Evolutionary conservation across 2,888 invertebrate genomes (phyloP).

Genomic region (Salpingus planirostris): DNA sequence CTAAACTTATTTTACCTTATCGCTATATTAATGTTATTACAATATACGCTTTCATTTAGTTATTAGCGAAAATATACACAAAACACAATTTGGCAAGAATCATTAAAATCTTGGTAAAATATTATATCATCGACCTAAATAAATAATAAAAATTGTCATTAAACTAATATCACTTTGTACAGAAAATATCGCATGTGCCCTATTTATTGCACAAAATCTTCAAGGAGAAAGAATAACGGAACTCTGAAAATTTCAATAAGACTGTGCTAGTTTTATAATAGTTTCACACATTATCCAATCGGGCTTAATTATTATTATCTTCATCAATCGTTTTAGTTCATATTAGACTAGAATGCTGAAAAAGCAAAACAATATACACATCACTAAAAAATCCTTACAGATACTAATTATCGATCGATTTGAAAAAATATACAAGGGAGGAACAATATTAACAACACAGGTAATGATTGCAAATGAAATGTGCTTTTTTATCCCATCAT

Average conservation of each 20-base stretch:
- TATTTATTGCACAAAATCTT: slow-evolving; percentile 17
- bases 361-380: slow-evolving; percentile 24
- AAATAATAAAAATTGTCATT: slow-evolving; percentile 11
- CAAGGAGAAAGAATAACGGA: no score
- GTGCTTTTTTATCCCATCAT: slow-evolving; percentile 21
- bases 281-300: no score
- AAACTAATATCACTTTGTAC: slow-evolving; percentile 30
- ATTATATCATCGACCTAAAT: not conserved
- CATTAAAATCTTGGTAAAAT: not conserved
- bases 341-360: slow-evolving; percentile 24
- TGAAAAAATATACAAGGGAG: slow-evolving; percentile 23
- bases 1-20: not conserved
- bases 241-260: slow-evolving; percentile 10
- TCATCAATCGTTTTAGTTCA: slow-evolving; percentile 10
- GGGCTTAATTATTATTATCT: no score
- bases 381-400: slow-evolving; percentile 19
- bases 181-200: slow-evolving; percentile 17
- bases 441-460: slow-evolving; percentile 24
- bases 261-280: slow-evolving; percentile 11
- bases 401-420: slow-evolving; percentile 11
- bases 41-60: not conserved
- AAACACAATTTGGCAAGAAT: not conserved
- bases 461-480: slow-evolving; percentile 22
- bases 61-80: not conserved
- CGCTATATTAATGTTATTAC: not conserved